Base-by-base conservation (phyloP, 1,140 invertebrate genomes). In the Stenopsyche tienmushanensis region DNA sequence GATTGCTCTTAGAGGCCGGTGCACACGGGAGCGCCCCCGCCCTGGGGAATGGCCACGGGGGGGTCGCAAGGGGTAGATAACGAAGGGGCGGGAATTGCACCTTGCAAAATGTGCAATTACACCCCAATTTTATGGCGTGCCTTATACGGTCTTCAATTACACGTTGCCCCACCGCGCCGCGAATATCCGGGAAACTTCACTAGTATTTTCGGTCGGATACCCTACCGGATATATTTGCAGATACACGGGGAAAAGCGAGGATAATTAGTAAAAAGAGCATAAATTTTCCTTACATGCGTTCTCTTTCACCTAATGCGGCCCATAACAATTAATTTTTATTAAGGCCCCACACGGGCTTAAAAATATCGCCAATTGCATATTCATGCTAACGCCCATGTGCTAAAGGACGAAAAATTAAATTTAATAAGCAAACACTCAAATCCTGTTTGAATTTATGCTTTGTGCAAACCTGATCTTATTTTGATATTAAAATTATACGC, bases 101-200 rank as follows among this genome's bases (percentile, higher is more conserved):
- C 66, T 59, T 64, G 62, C 62, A 59, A 62, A 65, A 69, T 69
- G 63, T 65, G 67, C 67, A 69, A 69, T 69, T 69, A 69, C 63
- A 58, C 67, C 67, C 63, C 67, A 65, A 69, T 69, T 69, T 69
- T 69, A 69, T 69, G 67, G 63, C 29, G 25, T 42, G 42, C 59
- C 63, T 69, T 69, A 69, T 60, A 63, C 58, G 23, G 53, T 41
- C 66, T 53, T 62, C 64, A 69, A 69, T 69, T 69, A 69, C 67
- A 24, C 23, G n/a, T 34, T 26, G 2, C 54, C 26, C 34, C 29
- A 34, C n/a, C 18, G 15, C 47, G 3, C 21, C 47, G 13, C 13
- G n/a, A 44, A 13, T 1, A 15, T 7, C 23, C 23, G 23, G 49
- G 50, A 53, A 53, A 53, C 50, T 53, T 53, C 25, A 23, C 50